Base-by-base conservation (phyloP, 2,888 invertebrate species). In the Caenorhabditis doughertyi region DNA sequence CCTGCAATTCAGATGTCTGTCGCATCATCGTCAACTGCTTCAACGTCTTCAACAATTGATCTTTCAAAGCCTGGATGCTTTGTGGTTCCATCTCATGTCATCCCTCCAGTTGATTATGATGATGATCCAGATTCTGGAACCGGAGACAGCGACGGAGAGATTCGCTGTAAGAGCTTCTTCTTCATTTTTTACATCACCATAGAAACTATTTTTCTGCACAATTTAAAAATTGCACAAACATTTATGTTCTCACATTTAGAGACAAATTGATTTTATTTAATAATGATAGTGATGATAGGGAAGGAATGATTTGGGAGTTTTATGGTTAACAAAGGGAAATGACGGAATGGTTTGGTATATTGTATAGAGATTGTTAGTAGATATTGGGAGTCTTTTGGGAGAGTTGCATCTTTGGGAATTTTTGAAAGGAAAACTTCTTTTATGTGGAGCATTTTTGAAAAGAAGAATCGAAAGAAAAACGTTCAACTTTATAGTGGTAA, bases 121-220 rank as follows among this genome's bases (percentile, higher is more conserved):
- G 89, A 90, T 58, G 89, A 90, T 70, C 88, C 89, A 53, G 91
- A 91, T 76, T 89, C 89, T 32, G 89, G 90, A 29, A 90, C 89
- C 11, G 90, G 90, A 9, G 90, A 90, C 65, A 85, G 85, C 56
- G 90, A 91, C 51, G 86, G 89, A 56, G 89, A 86, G 77, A 79
- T 84, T 72, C 77, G 86, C 53, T 72, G 82, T 82, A 72, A 82
- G 82, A 60, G 71, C 35, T 76, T 76, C 65, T 47, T 64, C 55
- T 16, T 32, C 9, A 39, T 13, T 27, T 7, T 71, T 51, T 49
- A 58, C 67, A 55, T 55, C 67, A 55, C 55, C 67, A 21, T 13
- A 39, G 21, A 39, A 44, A 18, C 25, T 32, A 58, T 25, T 62
- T 62, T 39, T 64, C 21, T 62, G 32, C 32, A 47, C 11, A 27